Conservation (phyloP, 2,797 vertebrate species). For the Lithobates sylvaticus region DNA sequence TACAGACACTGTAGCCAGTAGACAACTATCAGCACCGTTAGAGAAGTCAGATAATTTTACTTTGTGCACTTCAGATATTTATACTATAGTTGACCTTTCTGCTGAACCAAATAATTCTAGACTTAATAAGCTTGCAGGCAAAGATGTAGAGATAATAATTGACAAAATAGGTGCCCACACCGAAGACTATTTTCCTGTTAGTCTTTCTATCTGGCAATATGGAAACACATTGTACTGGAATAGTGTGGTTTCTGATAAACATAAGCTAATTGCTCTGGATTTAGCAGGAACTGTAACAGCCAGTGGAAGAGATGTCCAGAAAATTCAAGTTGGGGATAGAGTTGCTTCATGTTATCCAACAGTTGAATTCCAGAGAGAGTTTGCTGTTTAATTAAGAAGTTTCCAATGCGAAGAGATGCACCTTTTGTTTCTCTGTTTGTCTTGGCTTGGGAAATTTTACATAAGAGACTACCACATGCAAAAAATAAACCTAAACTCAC, state of each 20-base stretch:
- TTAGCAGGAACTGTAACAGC: constrained; percentile 81
- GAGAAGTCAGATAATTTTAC: constrained; percentile 67
- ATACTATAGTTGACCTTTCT: constrained; percentile 72
- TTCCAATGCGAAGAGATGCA: constrained; percentile 75
- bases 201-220: constrained; percentile 75
- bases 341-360: constrained; percentile 83
- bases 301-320: constrained; percentile 73
- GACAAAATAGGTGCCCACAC: constrained; percentile 83
- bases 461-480: constrained; percentile 66
- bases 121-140: constrained; percentile 53
- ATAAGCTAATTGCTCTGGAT: constrained; percentile 82
- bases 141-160: constrained; percentile 78
- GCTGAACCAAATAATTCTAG: constrained; percentile 65
- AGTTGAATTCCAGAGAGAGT: constrained; percentile 76
- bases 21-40: constrained; percentile 64
- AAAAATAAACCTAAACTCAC: constrained; percentile 68
- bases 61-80: constrained; percentile 80
- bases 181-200: constrained; percentile 86
- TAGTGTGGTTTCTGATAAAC: constrained; percentile 68
- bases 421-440: constrained; percentile 86
- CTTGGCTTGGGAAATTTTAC: constrained; percentile 84
- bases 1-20: not conserved
- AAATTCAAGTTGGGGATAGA: constrained; percentile 79
- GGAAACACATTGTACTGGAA: constrained; percentile 84
- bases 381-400: constrained; percentile 77